These are phyloP conservation scores for Camponotus fellah DNA, from an alignment of 2,888 invertebrate species.

Conservation along the genomic window DNA sequence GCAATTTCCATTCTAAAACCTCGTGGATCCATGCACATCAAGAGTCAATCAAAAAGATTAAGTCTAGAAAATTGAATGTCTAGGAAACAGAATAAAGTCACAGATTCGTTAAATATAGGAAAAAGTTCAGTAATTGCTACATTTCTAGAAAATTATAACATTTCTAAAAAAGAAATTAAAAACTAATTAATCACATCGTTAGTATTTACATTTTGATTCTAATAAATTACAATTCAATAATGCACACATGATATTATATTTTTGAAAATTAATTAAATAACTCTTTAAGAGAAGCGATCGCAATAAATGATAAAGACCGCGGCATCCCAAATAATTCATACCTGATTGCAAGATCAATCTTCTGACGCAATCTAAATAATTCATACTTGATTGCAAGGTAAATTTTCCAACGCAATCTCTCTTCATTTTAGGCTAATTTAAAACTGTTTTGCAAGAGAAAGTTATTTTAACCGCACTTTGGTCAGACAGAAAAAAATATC, in stretches of 20 bases:
- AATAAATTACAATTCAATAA: background rate
- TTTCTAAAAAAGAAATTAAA: background rate
- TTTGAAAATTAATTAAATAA: background rate
- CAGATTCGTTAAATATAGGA: background rate
- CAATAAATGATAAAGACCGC: background rate
- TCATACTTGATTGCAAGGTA: too few species aligned
- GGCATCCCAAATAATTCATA: background rate
- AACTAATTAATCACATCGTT: background rate
- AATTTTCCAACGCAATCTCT: background rate
- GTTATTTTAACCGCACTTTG: background rate
- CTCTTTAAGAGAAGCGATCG: background rate
- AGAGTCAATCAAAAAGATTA: conserved; percentile 13
- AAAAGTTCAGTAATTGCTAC: background rate
- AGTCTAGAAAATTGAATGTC: background rate
- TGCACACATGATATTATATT: background rate
- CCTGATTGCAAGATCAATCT: background rate
- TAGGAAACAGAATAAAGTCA: background rate
- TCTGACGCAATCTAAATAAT: background rate
- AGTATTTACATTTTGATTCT: background rate
- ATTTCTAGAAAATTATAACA: background rate
- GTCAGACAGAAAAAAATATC: conserved; percentile 10
- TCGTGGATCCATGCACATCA: conserved; percentile 5
- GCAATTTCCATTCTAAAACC: conserved; percentile 41
- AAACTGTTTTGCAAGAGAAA: background rate
- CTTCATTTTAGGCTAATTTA: conserved; percentile 21